Base-by-base conservation (phyloP, 1,140 invertebrate species). In the Temnothorax curvispinosus region DNA sequence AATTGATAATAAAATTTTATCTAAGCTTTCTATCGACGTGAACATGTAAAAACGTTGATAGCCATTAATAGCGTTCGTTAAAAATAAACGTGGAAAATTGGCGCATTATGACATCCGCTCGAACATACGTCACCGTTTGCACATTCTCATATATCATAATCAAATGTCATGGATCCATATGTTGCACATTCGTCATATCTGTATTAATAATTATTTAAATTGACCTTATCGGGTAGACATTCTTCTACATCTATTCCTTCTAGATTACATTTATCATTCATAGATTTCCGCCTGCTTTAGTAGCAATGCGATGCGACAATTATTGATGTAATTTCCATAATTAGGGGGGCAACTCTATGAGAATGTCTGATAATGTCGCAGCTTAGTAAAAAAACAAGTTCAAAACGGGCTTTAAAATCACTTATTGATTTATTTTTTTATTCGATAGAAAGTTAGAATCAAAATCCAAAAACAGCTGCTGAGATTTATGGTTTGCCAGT, bases 121-220 rank as follows among this genome's bases (percentile, higher is more conserved):
- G 6, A 9, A 52, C 54, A 80, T 54, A 54, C 15, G n/a, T 80
- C 35, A 38, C 11, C 1, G 13, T 64, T 67, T 54, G 0, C 6
- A 67, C 0, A 9, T 58, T 47, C 41, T 44, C 44, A 80, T 80
- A 67, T 65, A 52, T 67, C 76, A 52, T 15, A 62, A 77, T 80
- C 27, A 67, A n/a, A 35, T 52, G 13, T 65, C 21, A 78, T 5
- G 4, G 35, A 38, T 6, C 35, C 44, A 80, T 1, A 15, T 52
- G 27, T 62, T 27, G 44, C 27, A 13, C 32, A 7, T 41, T 80
- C 11, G 15, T 52, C 13, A 18, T 67, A 80, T 18, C 13, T 65
- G 15, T 47, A 8, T 80, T 52, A 80, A 80, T 80, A 80, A 80
- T 80, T 78, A 52, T 67, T 65, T 52, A 64, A 41, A 50, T 35